These are phyloP conservation scores for Monomorium pharaonis DNA, from an alignment of 1,140 invertebrate genomes.

Conservation along the genomic window DNA sequence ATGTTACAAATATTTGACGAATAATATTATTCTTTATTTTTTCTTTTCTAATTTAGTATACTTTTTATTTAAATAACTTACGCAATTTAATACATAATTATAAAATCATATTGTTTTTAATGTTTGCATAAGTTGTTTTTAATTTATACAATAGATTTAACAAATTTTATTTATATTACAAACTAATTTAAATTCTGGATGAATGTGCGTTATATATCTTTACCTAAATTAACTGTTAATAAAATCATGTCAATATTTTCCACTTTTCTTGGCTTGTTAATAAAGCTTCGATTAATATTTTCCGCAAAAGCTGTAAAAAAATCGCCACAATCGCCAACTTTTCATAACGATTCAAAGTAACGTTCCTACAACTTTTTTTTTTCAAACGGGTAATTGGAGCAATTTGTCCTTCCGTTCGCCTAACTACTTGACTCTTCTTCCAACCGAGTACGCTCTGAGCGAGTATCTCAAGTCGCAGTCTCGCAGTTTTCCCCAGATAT, in stretches of 20 bases:
- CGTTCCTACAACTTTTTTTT: slow-evolving; percentile 37
- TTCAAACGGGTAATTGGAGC: slow-evolving; percentile 25
- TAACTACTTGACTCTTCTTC: slow-evolving; percentile 34
- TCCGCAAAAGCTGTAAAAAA: not conserved
- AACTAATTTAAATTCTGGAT: not conserved
- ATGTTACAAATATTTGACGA: not conserved
- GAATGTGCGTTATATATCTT: not conserved
- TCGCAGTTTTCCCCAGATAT: slow-evolving; percentile 78
- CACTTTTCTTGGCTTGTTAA: not conserved
- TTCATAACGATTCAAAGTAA: not conserved
- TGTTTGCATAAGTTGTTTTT: not conserved
- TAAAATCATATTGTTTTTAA: not conserved
- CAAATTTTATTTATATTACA: not conserved
- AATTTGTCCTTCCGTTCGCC: slow-evolving; percentile 45
- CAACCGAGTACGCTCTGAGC: slow-evolving; percentile 49
- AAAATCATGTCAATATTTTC: not conserved
- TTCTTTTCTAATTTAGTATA: not conserved
- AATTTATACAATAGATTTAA: not conserved
- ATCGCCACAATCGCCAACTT: not conserved
- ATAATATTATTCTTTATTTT: not conserved
- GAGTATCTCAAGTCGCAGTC: slow-evolving; percentile 70
- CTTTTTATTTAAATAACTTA: not conserved
- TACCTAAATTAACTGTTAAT: not conserved
- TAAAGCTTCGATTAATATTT: not conserved
- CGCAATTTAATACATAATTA: not conserved